Base-by-base conservation (phyloP, 2,113 vertebrate genomes). In the Tragulus kanchil region DNA sequence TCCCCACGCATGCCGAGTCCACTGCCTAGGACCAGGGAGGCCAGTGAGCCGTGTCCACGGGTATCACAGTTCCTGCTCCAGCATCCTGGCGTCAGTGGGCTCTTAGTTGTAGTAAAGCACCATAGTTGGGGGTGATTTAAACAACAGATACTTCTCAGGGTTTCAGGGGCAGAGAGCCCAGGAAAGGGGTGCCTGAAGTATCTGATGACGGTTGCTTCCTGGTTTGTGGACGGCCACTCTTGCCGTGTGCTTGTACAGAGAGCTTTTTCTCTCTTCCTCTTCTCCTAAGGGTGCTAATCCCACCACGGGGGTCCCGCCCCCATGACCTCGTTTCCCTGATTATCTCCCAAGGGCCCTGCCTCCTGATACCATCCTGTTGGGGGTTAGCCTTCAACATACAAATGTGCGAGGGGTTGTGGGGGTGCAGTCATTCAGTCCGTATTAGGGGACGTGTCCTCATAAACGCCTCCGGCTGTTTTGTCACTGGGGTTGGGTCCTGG, bases 1-100 rank as follows among this genome's bases (percentile, higher is more conserved):
- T 2, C 14, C 0, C 48, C 19, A 3, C 86, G 17, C 1, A 1
- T 0, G 1, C 64, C 0, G 10, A 62, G 54, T 0, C 23, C 28
- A 23, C 71, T 4, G 86, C n/a, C 56, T 62, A 0, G 48, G 65
- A 12, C 45, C 45, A 8, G 48, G 42, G 83, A 64, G 48, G 64
- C 16, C 14, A 31, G 31, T 58, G n/a, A 23, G 50, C 54, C 36
- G 54, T 81, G 17, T 81, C n/a, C 36, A 19, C 31, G 28, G 58
- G 26, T 0, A 1, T 3, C 13, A 5, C 19, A 9, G 5, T 36
- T n/a, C 45, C 58, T 64, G 52, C 85, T 14, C 48, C 2, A 48
- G 65, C 16, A 0, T n/a, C 64, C 0, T 2, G 0, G 58, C 42
- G 0, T 64, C 15, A 13, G 59, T 6, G 28, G 73, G 36, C 36